Conservation (phyloP, 2,888 invertebrate species). For the Mythimna lalbum region DNA sequence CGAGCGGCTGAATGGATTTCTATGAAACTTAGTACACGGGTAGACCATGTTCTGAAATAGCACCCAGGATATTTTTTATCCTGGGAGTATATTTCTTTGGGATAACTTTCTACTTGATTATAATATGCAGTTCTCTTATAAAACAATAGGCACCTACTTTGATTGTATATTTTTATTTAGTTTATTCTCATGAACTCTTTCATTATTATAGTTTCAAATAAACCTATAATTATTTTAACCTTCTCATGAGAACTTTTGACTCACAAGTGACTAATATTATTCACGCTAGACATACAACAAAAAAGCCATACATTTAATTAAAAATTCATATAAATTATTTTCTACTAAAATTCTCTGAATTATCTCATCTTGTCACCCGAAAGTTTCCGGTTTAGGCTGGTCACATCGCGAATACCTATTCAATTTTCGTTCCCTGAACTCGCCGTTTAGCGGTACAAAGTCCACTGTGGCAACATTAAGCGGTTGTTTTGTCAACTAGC, state of each 20-base stretch:
- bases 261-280: background rate
- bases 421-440: slow-evolving; percentile 14
- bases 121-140: background rate
- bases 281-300: background rate
- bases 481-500: slow-evolving; percentile 28
- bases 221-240: slow-evolving; percentile 1
- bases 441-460: slow-evolving; percentile 39
- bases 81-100: too few species aligned
- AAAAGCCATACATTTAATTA: background rate
- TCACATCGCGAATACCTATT: slow-evolving; percentile 17
- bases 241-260: slow-evolving; percentile 6
- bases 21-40: too few species aligned
- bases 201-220: background rate
- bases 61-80: too few species aligned
- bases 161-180: background rate
- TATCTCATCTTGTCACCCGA: background rate
- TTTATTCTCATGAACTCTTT: slow-evolving; percentile 8
- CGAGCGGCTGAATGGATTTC: too few species aligned
- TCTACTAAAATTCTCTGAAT: background rate
- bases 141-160: background rate
- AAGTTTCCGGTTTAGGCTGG: background rate
- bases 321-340: background rate
- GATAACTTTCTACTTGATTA: background rate
- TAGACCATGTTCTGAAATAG: too few species aligned
- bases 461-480: slow-evolving; percentile 25